Evolutionary conservation across 2,888 invertebrate genomes (phyloP).

Genomic region (Brenthis ino): DNA sequence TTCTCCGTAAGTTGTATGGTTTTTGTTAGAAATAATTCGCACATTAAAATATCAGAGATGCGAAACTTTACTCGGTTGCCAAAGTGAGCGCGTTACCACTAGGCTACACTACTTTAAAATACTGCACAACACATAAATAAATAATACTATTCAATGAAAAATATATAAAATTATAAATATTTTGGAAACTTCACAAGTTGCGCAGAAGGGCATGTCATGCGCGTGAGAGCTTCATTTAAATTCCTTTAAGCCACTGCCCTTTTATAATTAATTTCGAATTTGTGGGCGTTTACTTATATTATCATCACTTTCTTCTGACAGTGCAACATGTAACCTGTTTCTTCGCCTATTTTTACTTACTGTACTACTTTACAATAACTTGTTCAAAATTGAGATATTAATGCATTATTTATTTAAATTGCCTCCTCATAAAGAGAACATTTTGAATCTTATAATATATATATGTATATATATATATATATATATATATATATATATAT

Average conservation of each 20-base stretch:
- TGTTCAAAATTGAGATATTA: constrained; percentile 19
- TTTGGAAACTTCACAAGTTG: constrained; percentile 31
- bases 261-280: constrained; percentile 32
- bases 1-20: too few species aligned
- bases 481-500: too few species aligned
- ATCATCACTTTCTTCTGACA: constrained; percentile 37
- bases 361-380: constrained; percentile 16
- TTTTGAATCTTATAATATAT: too few species aligned
- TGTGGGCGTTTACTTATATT: constrained; percentile 38
- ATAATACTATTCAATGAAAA: background rate
- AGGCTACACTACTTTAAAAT: background rate
- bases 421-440: too few species aligned
- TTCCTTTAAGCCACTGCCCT: constrained; percentile 32
- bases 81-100: too few species aligned
- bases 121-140: too few species aligned
- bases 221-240: constrained; percentile 34
- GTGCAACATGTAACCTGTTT: constrained; percentile 28
- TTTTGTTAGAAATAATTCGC: too few species aligned
- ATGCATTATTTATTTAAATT: background rate
- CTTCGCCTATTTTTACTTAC: constrained; percentile 22
- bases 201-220: constrained; percentile 24
- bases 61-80: too few species aligned
- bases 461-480: too few species aligned
- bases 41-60: too few species aligned
- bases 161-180: constrained; percentile 23